A percentile compares a stretch with the other conserved stretches of the same genome.
Evolutionary conservation across 2,888 invertebrate species (phyloP).

Genomic region (Melitaea athalia): DNA sequence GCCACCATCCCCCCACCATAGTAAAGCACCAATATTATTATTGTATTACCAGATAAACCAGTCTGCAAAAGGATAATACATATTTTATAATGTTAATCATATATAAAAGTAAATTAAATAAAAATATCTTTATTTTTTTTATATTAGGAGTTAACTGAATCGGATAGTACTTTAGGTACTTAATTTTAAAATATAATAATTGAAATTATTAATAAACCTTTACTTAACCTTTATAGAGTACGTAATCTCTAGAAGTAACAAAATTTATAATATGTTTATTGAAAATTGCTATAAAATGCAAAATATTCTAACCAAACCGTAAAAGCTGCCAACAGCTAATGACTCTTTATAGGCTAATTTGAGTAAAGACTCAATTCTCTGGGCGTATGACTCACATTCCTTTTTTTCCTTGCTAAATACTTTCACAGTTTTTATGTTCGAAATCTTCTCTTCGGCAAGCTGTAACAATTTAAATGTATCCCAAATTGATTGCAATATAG

Average conservation of each 20-base stretch:
- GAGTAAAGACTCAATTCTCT: conserved; percentile 87
- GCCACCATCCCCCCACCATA: conserved; percentile 95
- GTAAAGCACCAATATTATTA: conserved; percentile 95
- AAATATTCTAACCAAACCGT: conserved; percentile 87
- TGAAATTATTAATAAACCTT: too few relatives aligned
- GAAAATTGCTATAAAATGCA: background rate
- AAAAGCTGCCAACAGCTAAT: conserved; percentile 93
- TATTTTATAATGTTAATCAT: conserved; percentile 15
- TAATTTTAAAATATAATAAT: too few relatives aligned
- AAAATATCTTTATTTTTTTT: too few relatives aligned
- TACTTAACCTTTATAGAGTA: background rate
- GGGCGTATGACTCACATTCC: conserved; percentile 87
- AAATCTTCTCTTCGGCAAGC: conserved; percentile 95
- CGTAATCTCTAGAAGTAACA: background rate
- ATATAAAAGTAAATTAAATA: too few relatives aligned
- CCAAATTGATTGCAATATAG: background rate
- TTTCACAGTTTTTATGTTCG: conserved; percentile 96
- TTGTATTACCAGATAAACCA: conserved; percentile 93
- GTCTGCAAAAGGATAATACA: conserved; percentile 78
- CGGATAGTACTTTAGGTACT: too few relatives aligned
- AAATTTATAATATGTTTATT: background rate
- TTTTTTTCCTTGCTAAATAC: conserved; percentile 93
- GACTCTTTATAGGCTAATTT: conserved; percentile 93
- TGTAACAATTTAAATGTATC: conserved; percentile 55
- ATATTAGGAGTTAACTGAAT: background rate